These are phyloP conservation scores for Patella ulyssiponensis DNA, from an alignment of 2,888 invertebrate genomes.

Conservation along the genomic window DNA sequence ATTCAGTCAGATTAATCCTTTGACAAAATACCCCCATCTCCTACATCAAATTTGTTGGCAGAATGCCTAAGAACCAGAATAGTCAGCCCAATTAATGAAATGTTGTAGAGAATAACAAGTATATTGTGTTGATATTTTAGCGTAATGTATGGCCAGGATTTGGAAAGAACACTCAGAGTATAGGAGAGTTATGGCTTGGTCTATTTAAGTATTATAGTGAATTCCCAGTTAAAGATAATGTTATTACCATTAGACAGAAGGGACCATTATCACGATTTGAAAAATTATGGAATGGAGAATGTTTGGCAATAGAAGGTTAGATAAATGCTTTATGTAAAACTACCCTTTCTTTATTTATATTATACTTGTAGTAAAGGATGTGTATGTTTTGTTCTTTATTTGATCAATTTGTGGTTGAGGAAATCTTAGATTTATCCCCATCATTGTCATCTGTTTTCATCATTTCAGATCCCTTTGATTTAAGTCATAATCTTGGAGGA, in stretches of 20 bases:
- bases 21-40: too few species aligned
- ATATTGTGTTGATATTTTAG: conserved; percentile 47
- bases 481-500: conserved; percentile 76
- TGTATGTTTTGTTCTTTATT: too few species aligned
- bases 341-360: too few species aligned
- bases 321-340: too few species aligned
- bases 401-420: too few species aligned
- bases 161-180: conserved; percentile 72
- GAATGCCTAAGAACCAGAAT: too few species aligned
- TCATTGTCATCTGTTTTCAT: conserved; percentile 14
- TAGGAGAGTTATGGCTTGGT: conserved; percentile 75
- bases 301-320: conserved; percentile 76
- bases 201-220: conserved; percentile 76
- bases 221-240: conserved; percentile 74
- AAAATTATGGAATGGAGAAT: conserved; percentile 76
- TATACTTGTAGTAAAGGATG: too few species aligned
- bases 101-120: too few species aligned
- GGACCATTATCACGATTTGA: conserved; percentile 74
- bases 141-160: conserved; percentile 72
- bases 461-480: conserved; percentile 76
- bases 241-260: conserved; percentile 74
- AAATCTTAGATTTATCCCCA: not conserved
- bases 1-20: too few species aligned
- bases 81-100: too few species aligned
- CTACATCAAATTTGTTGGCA: too few species aligned